Percentiles rank a stretch among this genome's conserved stretches.
Conservation (phyloP, 2,888 invertebrate species). For the Lacanobia wlatinum region DNA sequence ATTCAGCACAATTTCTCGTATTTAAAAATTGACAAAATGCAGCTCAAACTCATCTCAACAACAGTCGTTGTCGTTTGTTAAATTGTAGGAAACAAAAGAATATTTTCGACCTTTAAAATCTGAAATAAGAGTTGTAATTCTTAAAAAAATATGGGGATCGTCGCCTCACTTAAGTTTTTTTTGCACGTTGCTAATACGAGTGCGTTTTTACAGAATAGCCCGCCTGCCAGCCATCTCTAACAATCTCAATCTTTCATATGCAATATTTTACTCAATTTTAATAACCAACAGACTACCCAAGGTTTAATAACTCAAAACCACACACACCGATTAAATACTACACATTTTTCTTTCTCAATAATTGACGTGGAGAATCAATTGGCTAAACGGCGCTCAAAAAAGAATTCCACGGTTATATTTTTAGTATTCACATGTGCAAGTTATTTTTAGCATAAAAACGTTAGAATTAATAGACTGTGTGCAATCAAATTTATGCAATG, state of each 20-base stretch:
- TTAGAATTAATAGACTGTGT: slow-evolving; percentile 55
- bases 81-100: too few species aligned
- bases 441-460: slow-evolving; percentile 32
- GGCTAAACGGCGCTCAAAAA: not conserved
- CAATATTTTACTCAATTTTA: not conserved
- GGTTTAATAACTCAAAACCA: not conserved
- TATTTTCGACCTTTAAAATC: too few species aligned
- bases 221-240: not conserved
- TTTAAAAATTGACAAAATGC: too few species aligned
- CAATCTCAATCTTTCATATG: too few species aligned
- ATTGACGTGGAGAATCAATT: slow-evolving; percentile 35
- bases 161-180: too few species aligned
- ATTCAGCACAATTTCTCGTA: too few species aligned
- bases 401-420: slow-evolving; percentile 21
- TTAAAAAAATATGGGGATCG: too few species aligned
- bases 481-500: slow-evolving; percentile 57
- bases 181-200: too few species aligned
- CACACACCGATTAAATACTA: slow-evolving; percentile 4
- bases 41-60: too few species aligned
- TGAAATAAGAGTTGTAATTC: too few species aligned
- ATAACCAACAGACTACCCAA: not conserved
- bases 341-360: slow-evolving; percentile 12
- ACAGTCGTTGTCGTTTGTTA: too few species aligned
- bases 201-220: not conserved
- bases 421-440: slow-evolving; percentile 7